These are phyloP conservation scores for Theocolax elegans DNA, from an alignment of 1,140 invertebrate species.

Conservation along the genomic window DNA sequence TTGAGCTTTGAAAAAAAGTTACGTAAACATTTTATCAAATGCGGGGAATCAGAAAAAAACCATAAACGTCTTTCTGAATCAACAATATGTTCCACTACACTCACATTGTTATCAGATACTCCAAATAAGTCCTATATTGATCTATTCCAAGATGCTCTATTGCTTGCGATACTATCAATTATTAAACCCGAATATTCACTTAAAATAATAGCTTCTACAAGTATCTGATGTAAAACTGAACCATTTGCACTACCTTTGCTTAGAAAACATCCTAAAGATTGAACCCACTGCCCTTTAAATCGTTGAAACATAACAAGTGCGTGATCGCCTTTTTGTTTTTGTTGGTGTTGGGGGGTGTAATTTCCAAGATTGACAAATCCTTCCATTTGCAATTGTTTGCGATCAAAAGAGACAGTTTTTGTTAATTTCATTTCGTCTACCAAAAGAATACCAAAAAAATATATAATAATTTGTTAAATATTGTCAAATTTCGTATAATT, in stretches of 20 bases:
- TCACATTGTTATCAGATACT: conserved; percentile 5
- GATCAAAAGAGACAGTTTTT: background rate
- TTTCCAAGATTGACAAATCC: conserved; percentile 17
- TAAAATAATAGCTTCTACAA: conserved; percentile 32
- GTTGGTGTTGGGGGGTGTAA: conserved; percentile 34
- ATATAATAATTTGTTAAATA: too few relatives aligned
- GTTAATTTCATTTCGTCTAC: background rate
- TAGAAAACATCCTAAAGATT: conserved; percentile 47
- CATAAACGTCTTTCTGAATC: conserved; percentile 6
- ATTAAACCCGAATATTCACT: conserved; percentile 31
- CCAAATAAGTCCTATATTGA: conserved; percentile 41
- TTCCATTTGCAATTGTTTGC: background rate
- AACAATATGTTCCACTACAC: background rate
- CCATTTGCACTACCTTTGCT: conserved; percentile 42
- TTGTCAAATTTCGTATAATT: too few relatives aligned
- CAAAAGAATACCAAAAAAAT: background rate
- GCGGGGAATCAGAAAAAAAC: conserved; percentile 36
- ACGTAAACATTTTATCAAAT: conserved; percentile 20
- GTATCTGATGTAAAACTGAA: conserved; percentile 42
- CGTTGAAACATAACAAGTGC: conserved; percentile 45
- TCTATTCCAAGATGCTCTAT: conserved; percentile 40
- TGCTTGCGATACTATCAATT: conserved; percentile 33
- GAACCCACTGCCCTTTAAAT: conserved; percentile 42
- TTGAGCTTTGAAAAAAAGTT: conserved; percentile 12
- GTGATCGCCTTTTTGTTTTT: conserved; percentile 42